phyloP scores from a whole-genome alignment of 1,140 invertebrate genomes.

The Aphaenogaster rudis region DNA sequence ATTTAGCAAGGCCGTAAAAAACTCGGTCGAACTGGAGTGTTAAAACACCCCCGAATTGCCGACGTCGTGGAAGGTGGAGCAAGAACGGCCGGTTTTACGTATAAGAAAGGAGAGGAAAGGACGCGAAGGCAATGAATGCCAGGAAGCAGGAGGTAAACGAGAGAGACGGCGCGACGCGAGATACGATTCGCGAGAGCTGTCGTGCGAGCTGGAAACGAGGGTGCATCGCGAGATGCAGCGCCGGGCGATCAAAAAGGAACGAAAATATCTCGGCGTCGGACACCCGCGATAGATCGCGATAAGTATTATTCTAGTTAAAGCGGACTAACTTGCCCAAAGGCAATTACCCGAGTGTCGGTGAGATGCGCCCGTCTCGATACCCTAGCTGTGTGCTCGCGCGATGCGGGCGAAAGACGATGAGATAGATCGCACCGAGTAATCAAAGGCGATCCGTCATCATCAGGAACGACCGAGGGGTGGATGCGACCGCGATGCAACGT shows the following conservation, averaged over 20 bases:
- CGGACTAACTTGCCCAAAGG: slow-evolving; percentile 28
- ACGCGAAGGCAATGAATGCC: background rate
- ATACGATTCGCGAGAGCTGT: background rate
- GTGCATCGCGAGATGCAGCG: slow-evolving; percentile 27
- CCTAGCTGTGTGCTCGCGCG: background rate
- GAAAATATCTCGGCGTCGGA: background rate
- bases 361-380: background rate
- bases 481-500: slow-evolving; percentile 33
- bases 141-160: slow-evolving; percentile 5
- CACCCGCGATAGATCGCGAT: slow-evolving; percentile 38
- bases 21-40: slow-evolving; percentile 23
- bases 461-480: slow-evolving; percentile 57
- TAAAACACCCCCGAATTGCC: slow-evolving; percentile 21
- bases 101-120: background rate
- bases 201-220: slow-evolving; percentile 1
- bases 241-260: slow-evolving; percentile 17
- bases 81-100: background rate
- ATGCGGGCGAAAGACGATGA: slow-evolving; percentile 54
- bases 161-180: background rate
- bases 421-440: slow-evolving; percentile 78
- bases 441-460: slow-evolving; percentile 79
- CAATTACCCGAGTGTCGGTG: slow-evolving; percentile 72
- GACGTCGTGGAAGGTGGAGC: background rate
- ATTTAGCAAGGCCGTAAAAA: slow-evolving; percentile 47
- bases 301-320: slow-evolving; percentile 65